phyloP scores from a whole-genome alignment of 2,113 vertebrate genomes.

The Callipepla californica region DNA sequence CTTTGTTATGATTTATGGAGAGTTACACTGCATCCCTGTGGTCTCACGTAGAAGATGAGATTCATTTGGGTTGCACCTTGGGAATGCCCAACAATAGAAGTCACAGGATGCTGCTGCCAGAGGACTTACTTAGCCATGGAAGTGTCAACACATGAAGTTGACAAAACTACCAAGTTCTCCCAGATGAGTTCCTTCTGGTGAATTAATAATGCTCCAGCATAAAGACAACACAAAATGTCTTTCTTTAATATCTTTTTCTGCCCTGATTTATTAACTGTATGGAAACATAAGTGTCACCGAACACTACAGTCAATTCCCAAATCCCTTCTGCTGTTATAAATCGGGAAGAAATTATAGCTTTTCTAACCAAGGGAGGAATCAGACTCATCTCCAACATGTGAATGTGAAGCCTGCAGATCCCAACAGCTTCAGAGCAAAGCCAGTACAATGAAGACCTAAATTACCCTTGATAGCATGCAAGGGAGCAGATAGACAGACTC shows the following conservation, averaged over 20 bases:
- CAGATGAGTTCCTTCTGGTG: slow-evolving; percentile 6
- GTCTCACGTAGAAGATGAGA: background rate
- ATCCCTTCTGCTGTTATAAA: background rate
- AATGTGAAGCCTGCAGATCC: background rate
- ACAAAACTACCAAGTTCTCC: slow-evolving; percentile 37
- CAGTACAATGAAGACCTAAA: background rate
- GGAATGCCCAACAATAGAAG: background rate
- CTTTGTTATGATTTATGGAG: background rate
- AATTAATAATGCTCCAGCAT: slow-evolving; percentile 24
- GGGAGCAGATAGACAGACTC: background rate
- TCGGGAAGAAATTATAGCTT: background rate
- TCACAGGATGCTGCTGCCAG: background rate
- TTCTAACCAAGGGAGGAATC: background rate
- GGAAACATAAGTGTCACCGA: background rate
- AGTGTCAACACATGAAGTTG: slow-evolving; percentile 5
- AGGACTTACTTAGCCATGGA: slow-evolving; percentile 11
- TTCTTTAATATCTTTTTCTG: slow-evolving; percentile 33
- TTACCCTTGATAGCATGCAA: background rate
- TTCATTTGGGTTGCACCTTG: background rate
- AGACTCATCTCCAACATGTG: background rate
- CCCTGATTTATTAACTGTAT: slow-evolving; percentile 26
- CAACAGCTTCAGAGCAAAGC: background rate
- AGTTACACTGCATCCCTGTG: background rate
- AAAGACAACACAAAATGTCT: background rate
- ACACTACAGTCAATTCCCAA: background rate